A percentile compares a stretch with the other conserved stretches of the same genome.
Evolutionary conservation across 2,113 vertebrate species (phyloP).

Genomic region (Pteronura brasiliensis): DNA sequence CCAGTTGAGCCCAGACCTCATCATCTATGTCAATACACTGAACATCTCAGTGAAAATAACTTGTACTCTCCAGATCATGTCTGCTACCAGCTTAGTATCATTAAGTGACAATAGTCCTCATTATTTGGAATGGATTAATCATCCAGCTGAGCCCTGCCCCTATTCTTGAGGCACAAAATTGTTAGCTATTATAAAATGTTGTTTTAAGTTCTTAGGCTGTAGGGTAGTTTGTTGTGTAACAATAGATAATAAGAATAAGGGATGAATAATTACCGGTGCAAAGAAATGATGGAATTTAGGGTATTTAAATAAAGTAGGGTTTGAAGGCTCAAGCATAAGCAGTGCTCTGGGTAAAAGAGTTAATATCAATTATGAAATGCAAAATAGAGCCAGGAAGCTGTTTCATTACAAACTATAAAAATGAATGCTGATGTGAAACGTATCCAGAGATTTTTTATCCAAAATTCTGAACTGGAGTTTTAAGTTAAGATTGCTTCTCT

Average conservation of each 20-base stretch:
- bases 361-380: not conserved
- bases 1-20: too few species aligned
- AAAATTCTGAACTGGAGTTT: not conserved
- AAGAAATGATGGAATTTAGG: not conserved
- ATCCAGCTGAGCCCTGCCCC: not conserved
- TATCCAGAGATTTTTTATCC: not conserved
- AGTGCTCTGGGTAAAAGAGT: not conserved
- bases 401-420: not conserved
- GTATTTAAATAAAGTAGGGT: not conserved
- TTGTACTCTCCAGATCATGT: not conserved
- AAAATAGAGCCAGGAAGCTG: not conserved
- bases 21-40: not conserved
- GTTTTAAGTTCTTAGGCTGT: not conserved
- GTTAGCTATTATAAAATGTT: not conserved
- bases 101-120: accelerated
- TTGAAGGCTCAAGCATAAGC: not conserved
- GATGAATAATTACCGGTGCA: not conserved
- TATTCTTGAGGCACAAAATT: not conserved
- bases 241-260: not conserved
- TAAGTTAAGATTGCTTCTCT: not conserved
- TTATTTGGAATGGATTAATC: not conserved
- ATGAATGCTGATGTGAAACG: not conserved
- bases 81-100: not conserved
- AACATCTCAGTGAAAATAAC: not conserved
- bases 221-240: not conserved